phyloP scores from a whole-genome alignment of 2,797 vertebrate genomes.

The Falco berigora region DNA sequence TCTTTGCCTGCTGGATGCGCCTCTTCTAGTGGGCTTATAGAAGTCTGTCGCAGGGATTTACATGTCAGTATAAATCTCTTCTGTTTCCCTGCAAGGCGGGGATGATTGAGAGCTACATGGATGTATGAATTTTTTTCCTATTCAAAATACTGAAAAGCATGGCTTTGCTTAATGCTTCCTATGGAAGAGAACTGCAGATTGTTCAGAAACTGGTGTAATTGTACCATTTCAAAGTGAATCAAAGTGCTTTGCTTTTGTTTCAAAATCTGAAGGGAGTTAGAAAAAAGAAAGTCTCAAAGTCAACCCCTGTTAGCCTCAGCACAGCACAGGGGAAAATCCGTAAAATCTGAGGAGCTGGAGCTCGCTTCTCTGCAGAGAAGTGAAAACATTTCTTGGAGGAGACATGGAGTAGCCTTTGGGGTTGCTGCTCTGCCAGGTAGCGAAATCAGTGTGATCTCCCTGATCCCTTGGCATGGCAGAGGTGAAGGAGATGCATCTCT shows the following conservation, averaged over 20 bases:
- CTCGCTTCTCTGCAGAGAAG: background rate
- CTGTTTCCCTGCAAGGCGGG: background rate
- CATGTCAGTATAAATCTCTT: background rate
- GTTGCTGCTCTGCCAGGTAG: background rate
- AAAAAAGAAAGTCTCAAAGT: background rate
- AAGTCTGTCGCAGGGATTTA: background rate
- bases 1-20: constrained; percentile 7
- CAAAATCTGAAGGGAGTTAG: background rate
- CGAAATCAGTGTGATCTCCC: accelerated
- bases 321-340: background rate
- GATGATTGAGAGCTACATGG: background rate
- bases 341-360: background rate
- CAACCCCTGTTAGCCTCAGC: background rate
- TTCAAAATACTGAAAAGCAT: background rate
- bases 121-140: background rate
- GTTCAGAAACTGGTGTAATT: background rate
- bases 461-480: background rate
- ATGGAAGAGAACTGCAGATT: background rate
- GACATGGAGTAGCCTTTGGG: background rate
- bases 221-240: background rate
- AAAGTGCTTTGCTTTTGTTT: background rate
- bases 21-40: background rate
- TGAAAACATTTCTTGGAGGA: background rate
- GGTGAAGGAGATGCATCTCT: background rate
- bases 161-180: background rate